Percentiles rank a stretch among this genome's conserved stretches.
phyloP scores from a whole-genome alignment of 2,888 invertebrate species.

The Ceraclea dissimilis region DNA sequence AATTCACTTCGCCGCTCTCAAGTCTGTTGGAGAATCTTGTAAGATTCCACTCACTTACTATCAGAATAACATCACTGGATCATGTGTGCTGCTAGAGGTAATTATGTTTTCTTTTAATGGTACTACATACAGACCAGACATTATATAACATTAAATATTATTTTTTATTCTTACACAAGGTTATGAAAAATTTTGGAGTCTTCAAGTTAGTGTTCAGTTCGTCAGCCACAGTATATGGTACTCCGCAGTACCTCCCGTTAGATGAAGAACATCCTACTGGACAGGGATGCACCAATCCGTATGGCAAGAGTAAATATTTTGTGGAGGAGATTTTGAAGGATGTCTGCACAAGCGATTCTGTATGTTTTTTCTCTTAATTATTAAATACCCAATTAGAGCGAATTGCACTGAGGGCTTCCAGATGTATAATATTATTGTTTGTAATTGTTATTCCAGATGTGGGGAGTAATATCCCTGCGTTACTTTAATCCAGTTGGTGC shows the following conservation, averaged over 20 bases:
- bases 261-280: slow-evolving; percentile 81
- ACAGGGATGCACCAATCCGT: slow-evolving; percentile 79
- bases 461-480: slow-evolving; percentile 74
- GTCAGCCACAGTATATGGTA: slow-evolving; percentile 91
- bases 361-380: slow-evolving; percentile 32
- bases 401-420: too few species aligned
- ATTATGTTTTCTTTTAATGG: slow-evolving; percentile 28
- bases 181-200: slow-evolving; percentile 68
- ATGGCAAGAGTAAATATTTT: slow-evolving; percentile 89
- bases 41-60: slow-evolving; percentile 82
- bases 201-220: slow-evolving; percentile 75
- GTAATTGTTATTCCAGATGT: slow-evolving; percentile 48
- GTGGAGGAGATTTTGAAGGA: slow-evolving; percentile 92
- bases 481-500: slow-evolving; percentile 97
- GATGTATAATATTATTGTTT: not conserved
- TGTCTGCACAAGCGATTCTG: slow-evolving; percentile 68
- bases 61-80: slow-evolving; percentile 80
- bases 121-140: not conserved
- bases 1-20: slow-evolving; percentile 91
- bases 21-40: slow-evolving; percentile 91
- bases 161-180: slow-evolving; percentile 41
- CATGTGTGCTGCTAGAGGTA: slow-evolving; percentile 76
- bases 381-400: not conserved
- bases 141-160: too few species aligned
- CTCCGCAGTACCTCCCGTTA: slow-evolving; percentile 74